phyloP scores from a whole-genome alignment of 2,113 vertebrate species.

The Macrotis lagotis region DNA sequence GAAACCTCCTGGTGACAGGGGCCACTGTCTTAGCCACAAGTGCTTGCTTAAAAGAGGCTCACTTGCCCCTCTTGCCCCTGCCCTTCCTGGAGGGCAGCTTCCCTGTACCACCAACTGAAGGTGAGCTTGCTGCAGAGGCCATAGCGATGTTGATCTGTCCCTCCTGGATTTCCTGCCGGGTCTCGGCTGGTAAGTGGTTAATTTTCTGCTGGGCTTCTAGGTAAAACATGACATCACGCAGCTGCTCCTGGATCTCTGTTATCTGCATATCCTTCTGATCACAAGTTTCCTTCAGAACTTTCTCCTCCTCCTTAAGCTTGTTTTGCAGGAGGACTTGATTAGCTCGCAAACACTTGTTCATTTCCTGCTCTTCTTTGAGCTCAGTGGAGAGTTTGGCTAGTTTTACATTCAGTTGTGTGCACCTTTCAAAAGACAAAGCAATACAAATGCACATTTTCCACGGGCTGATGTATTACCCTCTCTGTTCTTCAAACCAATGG shows the following conservation, averaged over 20 bases:
- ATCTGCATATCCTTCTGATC: constrained; percentile 92
- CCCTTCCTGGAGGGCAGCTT: constrained; percentile 90
- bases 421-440: constrained; percentile 83
- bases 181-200: constrained; percentile 91
- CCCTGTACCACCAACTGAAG: constrained; percentile 76
- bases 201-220: constrained; percentile 96
- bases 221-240: constrained; percentile 98
- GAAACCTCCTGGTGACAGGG: constrained; percentile 29
- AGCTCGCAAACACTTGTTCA: constrained; percentile 95
- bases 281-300: constrained; percentile 85
- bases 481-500: neutral
- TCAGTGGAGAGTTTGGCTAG: constrained; percentile 91
- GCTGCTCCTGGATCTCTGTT: constrained; percentile 94
- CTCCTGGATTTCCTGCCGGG: constrained; percentile 95
- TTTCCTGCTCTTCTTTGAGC: constrained; percentile 97
- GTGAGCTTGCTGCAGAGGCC: constrained; percentile 83
- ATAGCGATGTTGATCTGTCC: constrained; percentile 96
- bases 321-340: constrained; percentile 94
- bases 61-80: constrained; percentile 95
- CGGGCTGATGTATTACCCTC: constrained; percentile 18
- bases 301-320: constrained; percentile 93
- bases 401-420: constrained; percentile 89
- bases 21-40: constrained; percentile 40
- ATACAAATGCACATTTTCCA: constrained; percentile 54
- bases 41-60: constrained; percentile 50